These are phyloP conservation scores for Plagodis dolabraria DNA, from an alignment of 2,888 invertebrate species.

Conservation along the genomic window DNA sequence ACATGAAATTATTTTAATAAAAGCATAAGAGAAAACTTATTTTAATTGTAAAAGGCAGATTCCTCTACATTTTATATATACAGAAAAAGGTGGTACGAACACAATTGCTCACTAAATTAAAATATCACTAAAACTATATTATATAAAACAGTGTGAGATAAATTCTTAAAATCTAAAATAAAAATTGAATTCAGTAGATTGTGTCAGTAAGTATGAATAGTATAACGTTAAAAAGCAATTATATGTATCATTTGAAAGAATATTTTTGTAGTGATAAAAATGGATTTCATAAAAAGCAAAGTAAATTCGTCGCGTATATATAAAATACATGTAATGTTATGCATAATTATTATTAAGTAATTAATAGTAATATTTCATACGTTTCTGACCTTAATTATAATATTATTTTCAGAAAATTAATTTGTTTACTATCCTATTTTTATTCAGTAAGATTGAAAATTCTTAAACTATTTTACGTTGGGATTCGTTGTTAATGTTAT, in stretches of 20 bases:
- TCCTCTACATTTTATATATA: constrained; percentile 33
- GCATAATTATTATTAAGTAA: too few relatives aligned
- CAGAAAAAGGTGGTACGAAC: constrained; percentile 68
- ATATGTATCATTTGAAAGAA: background rate
- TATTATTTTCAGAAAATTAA: constrained; percentile 14
- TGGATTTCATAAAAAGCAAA: too few relatives aligned
- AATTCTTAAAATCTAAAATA: constrained; percentile 11
- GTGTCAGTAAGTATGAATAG: background rate
- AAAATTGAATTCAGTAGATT: constrained; percentile 6
- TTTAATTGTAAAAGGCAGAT: constrained; percentile 24
- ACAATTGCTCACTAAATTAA: constrained; percentile 39
- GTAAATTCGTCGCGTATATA: background rate
- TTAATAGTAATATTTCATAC: too few relatives aligned
- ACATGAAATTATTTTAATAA: constrained; percentile 4
- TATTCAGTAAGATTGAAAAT: constrained; percentile 8
- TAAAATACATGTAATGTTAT: background rate
- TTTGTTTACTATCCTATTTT: constrained; percentile 6
- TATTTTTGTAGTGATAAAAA: background rate
- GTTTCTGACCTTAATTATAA: constrained; percentile 1
- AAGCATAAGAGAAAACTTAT: constrained; percentile 8
- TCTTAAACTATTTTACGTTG: constrained; percentile 38
- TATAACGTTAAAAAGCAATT: background rate
- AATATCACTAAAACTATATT: constrained; percentile 5
- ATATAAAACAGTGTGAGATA: constrained; percentile 20
- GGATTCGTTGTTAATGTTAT: constrained; percentile 48